A percentile compares a stretch with the other conserved stretches of the same genome.
Evolutionary conservation across 2,797 vertebrate species (phyloP).

Genomic region (Delichon dasypus): DNA sequence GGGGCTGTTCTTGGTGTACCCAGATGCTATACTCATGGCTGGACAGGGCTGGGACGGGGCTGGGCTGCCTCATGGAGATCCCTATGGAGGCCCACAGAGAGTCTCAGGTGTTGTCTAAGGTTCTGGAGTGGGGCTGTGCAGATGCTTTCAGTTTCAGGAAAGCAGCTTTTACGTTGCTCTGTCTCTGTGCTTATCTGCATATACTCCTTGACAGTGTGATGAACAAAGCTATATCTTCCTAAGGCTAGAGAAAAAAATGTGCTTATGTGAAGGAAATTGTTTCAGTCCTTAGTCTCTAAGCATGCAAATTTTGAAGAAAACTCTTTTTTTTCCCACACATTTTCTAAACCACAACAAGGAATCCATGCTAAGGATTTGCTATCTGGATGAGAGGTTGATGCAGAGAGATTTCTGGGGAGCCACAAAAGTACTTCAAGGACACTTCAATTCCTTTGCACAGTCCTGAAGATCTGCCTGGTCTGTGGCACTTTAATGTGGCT

Average conservation of each 20-base stretch:
- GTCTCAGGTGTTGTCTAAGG: background rate
- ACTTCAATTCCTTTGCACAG: background rate
- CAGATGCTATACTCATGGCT: background rate
- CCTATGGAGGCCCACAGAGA: background rate
- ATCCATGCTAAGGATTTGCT: background rate
- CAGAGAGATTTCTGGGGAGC: background rate
- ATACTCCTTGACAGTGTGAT: background rate
- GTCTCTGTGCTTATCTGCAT: background rate
- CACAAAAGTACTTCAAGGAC: background rate
- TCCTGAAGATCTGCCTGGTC: background rate
- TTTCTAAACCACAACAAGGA: background rate
- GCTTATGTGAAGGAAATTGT: background rate
- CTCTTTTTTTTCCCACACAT: background rate
- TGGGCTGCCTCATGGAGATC: background rate
- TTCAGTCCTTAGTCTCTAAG: background rate
- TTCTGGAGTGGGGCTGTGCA: too few species aligned
- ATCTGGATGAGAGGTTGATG: background rate
- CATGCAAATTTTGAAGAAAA: background rate
- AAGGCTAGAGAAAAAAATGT: background rate
- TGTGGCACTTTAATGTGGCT: background rate
- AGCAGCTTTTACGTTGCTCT: background rate
- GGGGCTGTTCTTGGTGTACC: background rate
- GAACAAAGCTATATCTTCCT: background rate
- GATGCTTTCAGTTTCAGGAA: background rate
- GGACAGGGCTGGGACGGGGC: accelerated